Evolutionary conservation across 2,888 invertebrate species (phyloP), one percentile per base, ranked within the genome.

Genomic region (Fissipunctia ypsillon): DNA sequence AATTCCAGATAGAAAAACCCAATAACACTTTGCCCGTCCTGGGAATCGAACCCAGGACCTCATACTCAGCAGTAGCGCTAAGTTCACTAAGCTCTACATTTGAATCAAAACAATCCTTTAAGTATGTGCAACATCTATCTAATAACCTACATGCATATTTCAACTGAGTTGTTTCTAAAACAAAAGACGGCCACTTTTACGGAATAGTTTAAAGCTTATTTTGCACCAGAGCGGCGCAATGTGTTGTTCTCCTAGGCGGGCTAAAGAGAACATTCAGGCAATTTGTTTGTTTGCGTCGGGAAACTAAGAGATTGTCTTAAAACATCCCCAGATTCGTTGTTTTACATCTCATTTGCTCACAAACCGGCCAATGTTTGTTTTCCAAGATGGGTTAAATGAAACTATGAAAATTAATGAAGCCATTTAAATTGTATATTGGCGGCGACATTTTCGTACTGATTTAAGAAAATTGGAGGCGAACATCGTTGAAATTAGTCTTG

Each of bases 261-360:
- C 80, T 82, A 81, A 86, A 86, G 79, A 86, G 87, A 90, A 91
- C 89, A 87, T 89, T 90, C 84, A 76, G 88, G 88, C 88, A 89
- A 93, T 91, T 92, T 91, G 90, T 93, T 92, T 92, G 91, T 92
- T 92, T 91, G 88, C 88, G 86, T 87, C 87, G 85, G 86, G 83
- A 85, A 75, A 91, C 90, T 87, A 89, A 90, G 88, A 90, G 89
- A 89, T 90, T 89, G 89, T 89, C 90, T 92, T 90, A 90, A 91
- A 91, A 89, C 89, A 91, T 90, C 83, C 87, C 89, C 82, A 89
- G 90, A 92, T 91, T 91, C 89, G 89, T 90, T 91, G 90, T 92
- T 92, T 93, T 91, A 93, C 92, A 93, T 91, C 91, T 90, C 92
- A 92, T 93, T 93, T 92, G 84, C 89, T 90, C 86, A 81, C 88